Evolutionary conservation across 2,113 vertebrate genomes (phyloP), one percentile per base, ranked within the genome.

Genomic region (Eptesicus fuscus): DNA sequence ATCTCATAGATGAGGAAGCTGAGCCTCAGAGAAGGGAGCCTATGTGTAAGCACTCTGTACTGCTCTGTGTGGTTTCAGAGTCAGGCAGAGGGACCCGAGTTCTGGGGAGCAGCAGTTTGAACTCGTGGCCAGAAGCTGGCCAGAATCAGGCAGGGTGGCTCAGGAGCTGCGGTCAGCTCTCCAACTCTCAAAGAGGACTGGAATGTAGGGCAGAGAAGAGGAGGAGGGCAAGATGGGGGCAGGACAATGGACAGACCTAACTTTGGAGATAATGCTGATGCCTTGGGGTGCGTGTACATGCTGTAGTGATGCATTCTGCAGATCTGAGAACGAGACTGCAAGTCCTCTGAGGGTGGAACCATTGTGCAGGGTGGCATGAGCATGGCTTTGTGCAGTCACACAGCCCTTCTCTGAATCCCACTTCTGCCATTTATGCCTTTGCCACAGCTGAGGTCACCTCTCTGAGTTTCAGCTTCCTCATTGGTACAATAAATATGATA

Each of bases 331-430:
- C 0, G 1, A 30, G 42, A 12, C 65, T 11, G 11, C 2, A 18
- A 11, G 12, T 61, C 13, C 82, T 35, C 23, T 5, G 30, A 42
- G 12, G 32, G 44, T 0, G 13, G 76, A 35, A 35, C 14, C 2
- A 0, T 23, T 12, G 5, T 2, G 2, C 5, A 2, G 32, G 4
- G 32, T 30, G 79, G 32, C 40, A 3, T 5, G 40, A 28, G 23
- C 28, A 10, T 28, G 25, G 12, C 42, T 23, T 12, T 30, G 20
- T 35, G 49, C 12, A 10, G 4, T 4, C 35, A 4, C 30, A 7
- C 1, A 1, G 78, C 25, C 47, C 35, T 49, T 67, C 71, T 90
- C 11, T 47, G 8, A 32, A n/a, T 28, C n/a, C 67, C 32, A 28
- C 11, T 56, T 25, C 8, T 37, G 23, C 16, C 40, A 7, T 20